These are phyloP conservation scores for Eupleurogrammus muticus DNA, from an alignment of 2,797 vertebrate species.

Conservation along the genomic window DNA sequence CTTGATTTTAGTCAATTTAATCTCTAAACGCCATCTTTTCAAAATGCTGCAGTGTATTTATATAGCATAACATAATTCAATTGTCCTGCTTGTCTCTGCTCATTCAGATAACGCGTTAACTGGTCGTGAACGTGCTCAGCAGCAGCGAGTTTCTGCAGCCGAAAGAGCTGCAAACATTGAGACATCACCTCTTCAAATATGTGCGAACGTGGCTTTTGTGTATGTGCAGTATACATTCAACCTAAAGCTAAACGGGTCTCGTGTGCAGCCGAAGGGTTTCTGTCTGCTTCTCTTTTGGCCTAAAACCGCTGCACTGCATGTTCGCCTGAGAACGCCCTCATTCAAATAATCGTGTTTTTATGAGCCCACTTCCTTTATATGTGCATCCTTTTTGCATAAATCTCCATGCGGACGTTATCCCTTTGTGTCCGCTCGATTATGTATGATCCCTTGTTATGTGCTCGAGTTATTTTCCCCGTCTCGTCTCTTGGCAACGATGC, in stretches of 20 bases:
- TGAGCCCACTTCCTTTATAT: slow-evolving; percentile 35
- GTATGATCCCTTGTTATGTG: slow-evolving; percentile 65
- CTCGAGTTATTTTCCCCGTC: slow-evolving; percentile 61
- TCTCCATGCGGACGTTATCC: slow-evolving; percentile 59
- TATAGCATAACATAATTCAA: too few relatives aligned
- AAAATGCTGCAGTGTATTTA: too few relatives aligned
- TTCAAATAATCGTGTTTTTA: slow-evolving; percentile 52
- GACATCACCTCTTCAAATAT: background rate
- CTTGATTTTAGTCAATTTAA: too few relatives aligned
- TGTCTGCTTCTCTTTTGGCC: slow-evolving; percentile 32
- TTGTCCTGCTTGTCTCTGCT: too few relatives aligned
- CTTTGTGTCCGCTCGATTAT: slow-evolving; percentile 64
- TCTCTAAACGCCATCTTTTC: too few relatives aligned
- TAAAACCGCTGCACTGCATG: slow-evolving; percentile 42
- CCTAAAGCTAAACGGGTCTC: background rate
- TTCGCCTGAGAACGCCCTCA: slow-evolving; percentile 52
- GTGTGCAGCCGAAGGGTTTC: slow-evolving; percentile 7
- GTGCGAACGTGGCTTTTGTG: background rate
- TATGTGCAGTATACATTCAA: background rate
- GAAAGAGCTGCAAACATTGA: background rate
- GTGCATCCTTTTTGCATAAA: slow-evolving; percentile 68
- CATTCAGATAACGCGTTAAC: too few relatives aligned
- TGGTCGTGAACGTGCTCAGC: too few relatives aligned
- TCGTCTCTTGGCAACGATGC: slow-evolving; percentile 79
- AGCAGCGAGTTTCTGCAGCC: too few relatives aligned